Base-by-base conservation (phyloP, 2,888 invertebrate species). In the Melieria omissa region DNA sequence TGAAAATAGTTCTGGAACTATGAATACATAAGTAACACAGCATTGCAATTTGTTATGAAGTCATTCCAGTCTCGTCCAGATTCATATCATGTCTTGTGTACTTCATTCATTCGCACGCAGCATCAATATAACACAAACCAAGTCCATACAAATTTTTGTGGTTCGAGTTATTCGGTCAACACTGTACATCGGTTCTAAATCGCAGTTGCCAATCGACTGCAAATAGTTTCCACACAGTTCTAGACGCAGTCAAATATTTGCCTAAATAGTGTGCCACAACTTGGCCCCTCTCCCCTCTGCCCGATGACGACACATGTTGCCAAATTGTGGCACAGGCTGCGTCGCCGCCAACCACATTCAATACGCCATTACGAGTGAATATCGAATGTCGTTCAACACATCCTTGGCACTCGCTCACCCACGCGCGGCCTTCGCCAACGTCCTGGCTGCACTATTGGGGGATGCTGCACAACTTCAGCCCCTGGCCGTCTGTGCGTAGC, bases 331-430 rank as follows among this genome's bases (percentile, higher is more conserved):
- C 16, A 16, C 16, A 16, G 16, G 16, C 16, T 16, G 16, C 16
- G 16, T 16, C 16, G 16, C 2, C 16, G 16, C 44, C 14, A 54
- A 12, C 16, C 16, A 41, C 82, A 83, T 81, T 84, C 84, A 83
- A 82, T 82, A 83, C 82, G 79, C 83, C 82, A 83, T 84, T 84
- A 82, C 78, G 77, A 77, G 80, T 80, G 78, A 73, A 80, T 84
- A 84, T 84, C 83, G 83, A 84, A 84, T 84, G 78, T 78, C 83
- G 79, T 74, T 77, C 76, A 78, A 75, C 76, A 75, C 76, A 76
- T 77, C 72, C 73, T 74, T 76, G 73, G 73, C 72, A 78, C 67
- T 65, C 74, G 49, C 9, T 4, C 52, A 52, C 52, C 12, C 52
- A 9, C 52, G n/a, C 29, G 55, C 44, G 10, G 7, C 7, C 0